Conservation (phyloP, 2,888 invertebrate species). For the Lamellibrachia satsuma region DNA sequence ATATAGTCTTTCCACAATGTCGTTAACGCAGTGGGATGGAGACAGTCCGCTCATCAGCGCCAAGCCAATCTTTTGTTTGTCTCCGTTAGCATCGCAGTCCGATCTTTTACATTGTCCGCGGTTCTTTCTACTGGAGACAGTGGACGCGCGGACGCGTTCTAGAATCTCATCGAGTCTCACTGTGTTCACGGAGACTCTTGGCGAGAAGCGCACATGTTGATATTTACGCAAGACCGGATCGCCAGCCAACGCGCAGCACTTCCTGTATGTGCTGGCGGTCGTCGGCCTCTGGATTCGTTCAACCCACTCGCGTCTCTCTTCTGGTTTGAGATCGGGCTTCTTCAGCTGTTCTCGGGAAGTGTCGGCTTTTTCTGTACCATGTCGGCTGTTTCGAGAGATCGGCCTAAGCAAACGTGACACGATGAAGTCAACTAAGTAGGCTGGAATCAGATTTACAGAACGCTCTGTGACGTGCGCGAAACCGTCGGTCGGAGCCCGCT, state of each 20-base stretch:
- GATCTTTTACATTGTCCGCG: background rate
- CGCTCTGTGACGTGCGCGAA: background rate
- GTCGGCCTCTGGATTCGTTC: slow-evolving; percentile 7
- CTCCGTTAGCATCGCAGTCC: background rate
- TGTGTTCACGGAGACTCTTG: background rate
- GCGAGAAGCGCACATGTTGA: slow-evolving; percentile 12
- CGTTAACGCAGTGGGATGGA: background rate
- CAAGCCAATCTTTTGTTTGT: slow-evolving; percentile 1
- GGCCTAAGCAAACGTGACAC: background rate
- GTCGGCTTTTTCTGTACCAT: background rate
- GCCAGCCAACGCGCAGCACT: background rate
- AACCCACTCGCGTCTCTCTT: background rate
- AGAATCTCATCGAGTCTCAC: slow-evolving; percentile 9
- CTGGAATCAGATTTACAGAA: background rate
- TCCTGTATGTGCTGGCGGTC: background rate
- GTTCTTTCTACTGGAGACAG: background rate
- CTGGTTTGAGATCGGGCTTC: background rate
- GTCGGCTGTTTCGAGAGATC: background rate
- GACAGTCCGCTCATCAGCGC: slow-evolving; percentile 1
- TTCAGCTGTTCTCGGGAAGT: background rate
- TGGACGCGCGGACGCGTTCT: background rate
- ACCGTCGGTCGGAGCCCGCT: background rate
- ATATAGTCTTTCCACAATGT: background rate
- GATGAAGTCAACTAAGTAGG: background rate
- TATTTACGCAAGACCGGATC: background rate